A percentile compares a stretch with the other conserved stretches of the same genome.
These are phyloP conservation scores for Climacteris rufus DNA, from an alignment of 2,113 vertebrate species.

Conservation along the genomic window DNA sequence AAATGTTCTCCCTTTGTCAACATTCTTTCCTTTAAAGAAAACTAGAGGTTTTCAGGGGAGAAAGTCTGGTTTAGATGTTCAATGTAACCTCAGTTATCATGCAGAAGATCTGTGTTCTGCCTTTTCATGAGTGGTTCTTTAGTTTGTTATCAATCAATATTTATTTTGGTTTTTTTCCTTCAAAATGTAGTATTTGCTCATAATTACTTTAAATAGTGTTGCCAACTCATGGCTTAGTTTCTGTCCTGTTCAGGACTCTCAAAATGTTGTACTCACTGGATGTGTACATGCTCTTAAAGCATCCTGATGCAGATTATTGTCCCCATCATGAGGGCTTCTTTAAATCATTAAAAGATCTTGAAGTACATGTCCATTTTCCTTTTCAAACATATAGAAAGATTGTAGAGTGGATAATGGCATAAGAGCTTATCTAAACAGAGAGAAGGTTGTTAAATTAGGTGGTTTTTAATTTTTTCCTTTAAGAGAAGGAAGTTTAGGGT, in stretches of 20 bases:
- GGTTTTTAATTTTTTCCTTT: not conserved
- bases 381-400: not conserved
- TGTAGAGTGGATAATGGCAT: not conserved
- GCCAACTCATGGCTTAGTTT: not conserved
- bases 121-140: not conserved
- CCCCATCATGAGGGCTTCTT: not conserved
- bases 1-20: not conserved
- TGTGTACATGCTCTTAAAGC: not conserved
- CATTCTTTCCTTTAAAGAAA: not conserved
- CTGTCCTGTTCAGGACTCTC: not conserved
- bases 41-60: rapidly evolving
- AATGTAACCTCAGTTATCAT: not conserved
- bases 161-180: not conserved
- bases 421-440: not conserved
- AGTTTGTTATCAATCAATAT: not conserved
- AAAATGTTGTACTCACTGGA: not conserved
- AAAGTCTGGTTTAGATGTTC: not conserved
- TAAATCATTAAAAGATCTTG: not conserved
- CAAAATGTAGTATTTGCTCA: not conserved
- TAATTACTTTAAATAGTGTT: not conserved
- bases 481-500: not conserved
- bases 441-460: not conserved
- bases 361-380: not conserved
- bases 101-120: not conserved
- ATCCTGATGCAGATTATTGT: not conserved